A percentile compares a stretch with the other conserved stretches of the same genome.
phyloP scores from a whole-genome alignment of 2,797 vertebrate species.

The Sebastes matsubarae region DNA sequence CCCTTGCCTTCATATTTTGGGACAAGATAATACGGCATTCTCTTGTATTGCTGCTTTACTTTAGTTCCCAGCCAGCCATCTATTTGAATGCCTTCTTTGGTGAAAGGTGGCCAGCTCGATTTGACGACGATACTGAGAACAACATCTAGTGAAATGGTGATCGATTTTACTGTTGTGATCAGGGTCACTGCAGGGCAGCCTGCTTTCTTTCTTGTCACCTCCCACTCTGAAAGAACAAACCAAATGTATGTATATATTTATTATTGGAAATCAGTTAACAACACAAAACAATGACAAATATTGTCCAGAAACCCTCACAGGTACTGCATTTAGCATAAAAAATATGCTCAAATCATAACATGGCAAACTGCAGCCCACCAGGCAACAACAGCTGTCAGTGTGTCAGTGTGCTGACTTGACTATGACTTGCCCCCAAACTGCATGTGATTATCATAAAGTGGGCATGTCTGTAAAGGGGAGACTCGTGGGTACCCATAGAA shows the following conservation, averaged over 20 bases:
- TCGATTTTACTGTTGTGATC: conserved; percentile 11
- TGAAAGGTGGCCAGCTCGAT: conserved; percentile 80
- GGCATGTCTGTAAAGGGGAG: too few relatives aligned
- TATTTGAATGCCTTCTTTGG: conserved; percentile 78
- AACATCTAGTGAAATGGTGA: conserved; percentile 86
- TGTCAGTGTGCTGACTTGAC: too few relatives aligned
- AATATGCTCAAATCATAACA: too few relatives aligned
- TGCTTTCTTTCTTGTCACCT: conserved; percentile 69
- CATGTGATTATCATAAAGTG: too few relatives aligned
- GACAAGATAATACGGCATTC: conserved; percentile 78
- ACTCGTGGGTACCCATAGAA: too few relatives aligned
- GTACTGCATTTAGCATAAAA: too few relatives aligned
- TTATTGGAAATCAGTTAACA: too few relatives aligned
- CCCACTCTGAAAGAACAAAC: conserved; percentile 50
- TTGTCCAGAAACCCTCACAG: too few relatives aligned
- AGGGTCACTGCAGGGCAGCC: conserved; percentile 88
- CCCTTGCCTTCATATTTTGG: conserved; percentile 86
- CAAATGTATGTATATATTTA: too few relatives aligned
- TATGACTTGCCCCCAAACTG: not conserved
- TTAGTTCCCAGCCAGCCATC: conserved; percentile 85
- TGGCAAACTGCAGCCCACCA: accelerated
- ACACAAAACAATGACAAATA: too few relatives aligned
- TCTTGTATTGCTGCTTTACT: conserved; percentile 54
- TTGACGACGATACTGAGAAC: conserved; percentile 82
- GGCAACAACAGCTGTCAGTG: too few relatives aligned